Evolutionary conservation across 2,888 invertebrate species (phyloP).

Genomic region (Drosophila meridionalis): DNA sequence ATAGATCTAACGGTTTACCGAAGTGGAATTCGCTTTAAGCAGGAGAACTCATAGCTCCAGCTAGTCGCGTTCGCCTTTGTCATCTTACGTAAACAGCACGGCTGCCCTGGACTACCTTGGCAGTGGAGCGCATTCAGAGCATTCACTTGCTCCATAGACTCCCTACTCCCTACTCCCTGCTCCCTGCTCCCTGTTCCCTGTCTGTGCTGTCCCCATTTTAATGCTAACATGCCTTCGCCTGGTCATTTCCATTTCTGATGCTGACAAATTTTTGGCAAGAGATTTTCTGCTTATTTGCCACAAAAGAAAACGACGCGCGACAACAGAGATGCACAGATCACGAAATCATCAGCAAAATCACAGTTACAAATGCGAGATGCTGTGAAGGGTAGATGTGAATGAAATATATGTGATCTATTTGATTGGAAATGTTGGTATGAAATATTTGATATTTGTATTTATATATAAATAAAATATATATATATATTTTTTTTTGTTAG

Average conservation of each 20-base stretch:
- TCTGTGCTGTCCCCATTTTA: conserved; percentile 11
- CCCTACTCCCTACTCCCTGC: background rate
- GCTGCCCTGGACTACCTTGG: background rate
- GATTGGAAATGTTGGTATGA: background rate
- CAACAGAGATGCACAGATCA: conserved; percentile 35
- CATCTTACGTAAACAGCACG: conserved; percentile 66
- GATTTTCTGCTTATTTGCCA: conserved; percentile 82
- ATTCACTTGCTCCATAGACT: background rate
- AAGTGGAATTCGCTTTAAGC: conserved; percentile 44
- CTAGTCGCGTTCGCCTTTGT: conserved; percentile 49
- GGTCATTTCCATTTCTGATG: conserved; percentile 75
- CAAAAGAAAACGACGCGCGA: conserved; percentile 59
- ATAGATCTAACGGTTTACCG: conserved; percentile 63
- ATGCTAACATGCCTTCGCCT: conserved; percentile 56
- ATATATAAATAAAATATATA: no score
- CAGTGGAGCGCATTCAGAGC: background rate
- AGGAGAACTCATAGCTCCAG: conserved; percentile 23
- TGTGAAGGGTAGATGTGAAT: background rate
- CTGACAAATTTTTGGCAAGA: conserved; percentile 82
- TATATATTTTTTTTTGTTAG: no score
- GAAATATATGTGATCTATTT: background rate
- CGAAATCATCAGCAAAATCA: conserved; percentile 14
- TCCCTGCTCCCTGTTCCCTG: background rate
- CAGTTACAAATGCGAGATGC: background rate
- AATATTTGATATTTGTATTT: background rate